Evolutionary conservation across 2,888 invertebrate genomes (phyloP).

Genomic region (Epinotia brunnichana): DNA sequence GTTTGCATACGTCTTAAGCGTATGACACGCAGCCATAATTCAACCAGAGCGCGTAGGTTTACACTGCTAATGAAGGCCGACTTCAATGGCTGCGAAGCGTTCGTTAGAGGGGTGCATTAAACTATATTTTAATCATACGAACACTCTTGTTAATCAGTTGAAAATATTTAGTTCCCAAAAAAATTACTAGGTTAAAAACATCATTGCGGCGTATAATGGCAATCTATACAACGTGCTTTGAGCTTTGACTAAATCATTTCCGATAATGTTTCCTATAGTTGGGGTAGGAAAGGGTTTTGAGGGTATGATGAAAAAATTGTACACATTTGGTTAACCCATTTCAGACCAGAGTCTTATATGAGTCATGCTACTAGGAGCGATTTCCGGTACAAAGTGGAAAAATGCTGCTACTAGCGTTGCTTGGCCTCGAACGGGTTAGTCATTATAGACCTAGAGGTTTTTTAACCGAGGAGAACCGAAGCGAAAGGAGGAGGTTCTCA

Average conservation of each 20-base stretch:
- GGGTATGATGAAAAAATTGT: no score
- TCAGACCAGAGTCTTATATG: no score
- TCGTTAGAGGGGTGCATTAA: constrained; percentile 51
- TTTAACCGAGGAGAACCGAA: no score
- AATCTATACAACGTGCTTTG: no score
- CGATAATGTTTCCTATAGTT: background rate
- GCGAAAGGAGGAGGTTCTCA: no score
- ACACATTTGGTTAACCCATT: no score
- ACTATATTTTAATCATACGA: constrained; percentile 27
- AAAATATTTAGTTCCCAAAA: background rate
- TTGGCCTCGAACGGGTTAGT: no score
- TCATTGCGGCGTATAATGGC: background rate
- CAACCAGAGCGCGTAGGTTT: constrained; percentile 73
- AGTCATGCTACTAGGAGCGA: no score
- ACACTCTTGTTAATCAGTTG: background rate
- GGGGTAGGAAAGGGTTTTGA: background rate
- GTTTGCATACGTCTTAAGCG: constrained; percentile 83
- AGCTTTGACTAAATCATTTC: no score
- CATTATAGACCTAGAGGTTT: no score
- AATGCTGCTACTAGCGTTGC: no score
- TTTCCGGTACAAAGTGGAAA: no score
- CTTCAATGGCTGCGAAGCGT: constrained; percentile 59
- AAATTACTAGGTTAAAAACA: background rate
- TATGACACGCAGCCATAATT: constrained; percentile 81
- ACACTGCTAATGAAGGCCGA: constrained; percentile 79